Conservation (phyloP, 2,797 vertebrate species). For the Bufotes viridis region DNA sequence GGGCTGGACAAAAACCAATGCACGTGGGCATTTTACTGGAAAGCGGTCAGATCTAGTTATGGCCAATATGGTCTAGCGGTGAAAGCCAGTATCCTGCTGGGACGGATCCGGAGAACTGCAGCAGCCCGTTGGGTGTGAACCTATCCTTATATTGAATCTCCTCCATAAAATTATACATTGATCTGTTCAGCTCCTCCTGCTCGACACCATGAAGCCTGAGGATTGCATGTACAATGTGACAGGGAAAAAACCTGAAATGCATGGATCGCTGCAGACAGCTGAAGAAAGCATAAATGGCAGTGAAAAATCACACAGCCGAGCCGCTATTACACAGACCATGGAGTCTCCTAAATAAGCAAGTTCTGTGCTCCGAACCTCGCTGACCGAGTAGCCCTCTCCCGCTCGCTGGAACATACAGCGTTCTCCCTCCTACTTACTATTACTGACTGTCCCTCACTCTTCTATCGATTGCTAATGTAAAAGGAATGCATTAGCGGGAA, state of each 20-base stretch:
- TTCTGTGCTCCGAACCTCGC: neutral
- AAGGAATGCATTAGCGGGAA: constrained; percentile 26
- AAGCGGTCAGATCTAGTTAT: too few species aligned
- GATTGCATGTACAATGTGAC: too few species aligned
- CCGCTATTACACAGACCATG: neutral
- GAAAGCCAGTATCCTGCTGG: too few species aligned
- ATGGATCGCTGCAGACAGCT: neutral
- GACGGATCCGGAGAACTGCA: too few species aligned
- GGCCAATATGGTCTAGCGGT: too few species aligned
- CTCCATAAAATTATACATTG: too few species aligned
- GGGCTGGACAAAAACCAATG: too few species aligned
- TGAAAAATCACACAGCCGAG: neutral
- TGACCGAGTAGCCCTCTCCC: neutral
- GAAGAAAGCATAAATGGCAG: neutral
- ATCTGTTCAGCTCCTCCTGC: too few species aligned
- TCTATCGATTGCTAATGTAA: constrained; percentile 37
- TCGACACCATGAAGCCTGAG: too few species aligned
- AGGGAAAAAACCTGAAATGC: neutral
- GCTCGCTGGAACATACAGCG: neutral
- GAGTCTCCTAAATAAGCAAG: neutral
- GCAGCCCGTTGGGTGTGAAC: too few species aligned
- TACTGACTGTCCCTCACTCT: neutral
- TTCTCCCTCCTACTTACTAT: neutral
- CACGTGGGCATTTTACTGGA: too few species aligned
- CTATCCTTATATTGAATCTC: too few species aligned